These are phyloP conservation scores for Grantiella picta DNA, from an alignment of 2,113 vertebrate species.

Conservation along the genomic window DNA sequence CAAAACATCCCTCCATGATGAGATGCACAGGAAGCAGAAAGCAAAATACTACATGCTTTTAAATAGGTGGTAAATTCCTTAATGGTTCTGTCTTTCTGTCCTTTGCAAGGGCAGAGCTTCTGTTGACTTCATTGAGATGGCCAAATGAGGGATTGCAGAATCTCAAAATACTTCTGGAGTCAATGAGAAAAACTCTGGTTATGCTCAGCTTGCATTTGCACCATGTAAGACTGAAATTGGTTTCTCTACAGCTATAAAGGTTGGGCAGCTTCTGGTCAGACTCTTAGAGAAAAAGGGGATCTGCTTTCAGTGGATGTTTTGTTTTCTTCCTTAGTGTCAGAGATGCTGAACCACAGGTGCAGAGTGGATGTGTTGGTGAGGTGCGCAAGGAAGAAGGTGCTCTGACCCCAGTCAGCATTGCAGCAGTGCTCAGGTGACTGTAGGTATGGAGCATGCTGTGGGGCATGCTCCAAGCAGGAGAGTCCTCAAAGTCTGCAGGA, in stretches of 20 bases:
- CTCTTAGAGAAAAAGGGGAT: not conserved
- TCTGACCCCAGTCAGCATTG: not conserved
- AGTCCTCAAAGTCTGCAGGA: not conserved
- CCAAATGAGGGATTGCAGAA: not conserved
- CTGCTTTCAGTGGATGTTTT: not conserved
- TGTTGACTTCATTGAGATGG: not conserved
- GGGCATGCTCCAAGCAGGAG: rapidly evolving
- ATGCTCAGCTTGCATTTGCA: not conserved
- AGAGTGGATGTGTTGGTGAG: not conserved
- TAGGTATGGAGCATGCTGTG: rapidly evolving
- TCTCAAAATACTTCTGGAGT: not conserved
- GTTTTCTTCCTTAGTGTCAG: not conserved
- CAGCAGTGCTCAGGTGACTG: rapidly evolving
- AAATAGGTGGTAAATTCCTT: not conserved
- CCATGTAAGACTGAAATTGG: not conserved
- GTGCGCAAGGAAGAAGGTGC: not conserved
- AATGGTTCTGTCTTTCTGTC: not conserved
- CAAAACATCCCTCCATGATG: not conserved
- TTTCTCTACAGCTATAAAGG: not conserved
- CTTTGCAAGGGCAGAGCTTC: not conserved
- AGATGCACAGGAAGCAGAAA: not conserved
- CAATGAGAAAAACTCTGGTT: not conserved
- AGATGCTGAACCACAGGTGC: not conserved
- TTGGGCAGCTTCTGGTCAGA: not conserved
- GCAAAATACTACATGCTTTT: not conserved